A percentile compares a stretch with the other conserved stretches of the same genome.
These are phyloP conservation scores for Psittacula echo DNA, from an alignment of 2,797 vertebrate species.

Conservation along the genomic window DNA sequence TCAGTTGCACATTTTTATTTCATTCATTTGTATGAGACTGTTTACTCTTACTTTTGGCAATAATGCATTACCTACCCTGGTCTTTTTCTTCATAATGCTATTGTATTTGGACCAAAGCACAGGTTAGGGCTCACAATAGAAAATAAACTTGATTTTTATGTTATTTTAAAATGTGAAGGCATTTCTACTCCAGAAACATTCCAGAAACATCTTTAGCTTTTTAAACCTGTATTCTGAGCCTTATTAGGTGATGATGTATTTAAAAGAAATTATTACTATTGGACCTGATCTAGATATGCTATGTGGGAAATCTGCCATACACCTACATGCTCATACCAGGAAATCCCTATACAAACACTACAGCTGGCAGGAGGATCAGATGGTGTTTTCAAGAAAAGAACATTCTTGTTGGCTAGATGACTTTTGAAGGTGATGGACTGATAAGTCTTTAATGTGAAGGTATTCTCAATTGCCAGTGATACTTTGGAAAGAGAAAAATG, in stretches of 20 bases:
- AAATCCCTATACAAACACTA: neutral
- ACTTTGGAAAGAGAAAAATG: neutral
- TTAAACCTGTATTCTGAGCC: neutral
- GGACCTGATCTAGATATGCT: neutral
- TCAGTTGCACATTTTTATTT: neutral
- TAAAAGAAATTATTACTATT: neutral
- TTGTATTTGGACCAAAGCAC: neutral
- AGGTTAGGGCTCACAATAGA: fast-evolving
- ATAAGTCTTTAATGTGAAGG: neutral
- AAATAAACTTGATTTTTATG: neutral
- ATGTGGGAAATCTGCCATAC: neutral
- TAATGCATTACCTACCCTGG: neutral
- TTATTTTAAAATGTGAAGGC: neutral
- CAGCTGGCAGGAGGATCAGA: neutral
- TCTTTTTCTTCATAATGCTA: neutral
- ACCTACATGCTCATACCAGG: neutral
- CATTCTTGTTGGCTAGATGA: neutral
- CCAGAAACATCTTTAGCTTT: neutral
- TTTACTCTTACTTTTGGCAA: neutral
- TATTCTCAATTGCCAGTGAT: neutral
- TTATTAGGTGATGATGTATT: neutral
- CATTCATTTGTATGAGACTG: neutral
- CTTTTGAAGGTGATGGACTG: neutral
- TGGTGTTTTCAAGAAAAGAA: neutral
- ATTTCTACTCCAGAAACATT: neutral